Conservation (phyloP, 2,888 invertebrate species). For the Coenonympha glycerion region DNA sequence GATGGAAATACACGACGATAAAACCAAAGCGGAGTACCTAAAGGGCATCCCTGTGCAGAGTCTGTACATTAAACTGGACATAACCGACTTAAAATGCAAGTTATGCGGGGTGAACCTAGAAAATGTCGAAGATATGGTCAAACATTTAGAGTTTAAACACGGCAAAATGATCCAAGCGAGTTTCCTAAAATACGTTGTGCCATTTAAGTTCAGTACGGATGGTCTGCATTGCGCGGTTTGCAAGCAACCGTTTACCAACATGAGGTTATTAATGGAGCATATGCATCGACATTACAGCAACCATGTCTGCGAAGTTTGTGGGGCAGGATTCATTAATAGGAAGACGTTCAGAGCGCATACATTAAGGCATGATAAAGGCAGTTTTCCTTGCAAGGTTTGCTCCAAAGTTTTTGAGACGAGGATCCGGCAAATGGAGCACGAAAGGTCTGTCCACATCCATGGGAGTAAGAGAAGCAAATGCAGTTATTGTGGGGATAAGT, state of each 20-base stretch:
- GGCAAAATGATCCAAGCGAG: constrained; percentile 35
- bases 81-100: constrained; percentile 28
- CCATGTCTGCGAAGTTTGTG: constrained; percentile 68
- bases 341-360: constrained; percentile 40
- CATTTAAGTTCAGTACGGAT: constrained; percentile 42
- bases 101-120: constrained; percentile 26
- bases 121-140: constrained; percentile 33
- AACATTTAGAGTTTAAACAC: constrained; percentile 39
- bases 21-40: constrained; percentile 38
- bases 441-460: constrained; percentile 49
- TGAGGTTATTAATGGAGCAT: constrained; percentile 41
- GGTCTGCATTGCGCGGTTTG: constrained; percentile 40
- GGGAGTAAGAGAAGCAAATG: constrained; percentile 44
- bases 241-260: constrained; percentile 21
- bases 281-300: constrained; percentile 58
- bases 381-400: constrained; percentile 52
- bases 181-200: constrained; percentile 39
- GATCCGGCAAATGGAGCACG: constrained; percentile 57
- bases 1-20: constrained; percentile 36
- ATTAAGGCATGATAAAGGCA: constrained; percentile 45
- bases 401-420: constrained; percentile 60
- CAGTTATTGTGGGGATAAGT: constrained; percentile 46
- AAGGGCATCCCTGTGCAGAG: constrained; percentile 28
- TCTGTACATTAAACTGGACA: constrained; percentile 33
- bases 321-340: constrained; percentile 59